A percentile compares a stretch with the other conserved stretches of the same genome.
Evolutionary conservation across 2,888 invertebrate species (phyloP).

Genomic region (Cephus nigrinus): DNA sequence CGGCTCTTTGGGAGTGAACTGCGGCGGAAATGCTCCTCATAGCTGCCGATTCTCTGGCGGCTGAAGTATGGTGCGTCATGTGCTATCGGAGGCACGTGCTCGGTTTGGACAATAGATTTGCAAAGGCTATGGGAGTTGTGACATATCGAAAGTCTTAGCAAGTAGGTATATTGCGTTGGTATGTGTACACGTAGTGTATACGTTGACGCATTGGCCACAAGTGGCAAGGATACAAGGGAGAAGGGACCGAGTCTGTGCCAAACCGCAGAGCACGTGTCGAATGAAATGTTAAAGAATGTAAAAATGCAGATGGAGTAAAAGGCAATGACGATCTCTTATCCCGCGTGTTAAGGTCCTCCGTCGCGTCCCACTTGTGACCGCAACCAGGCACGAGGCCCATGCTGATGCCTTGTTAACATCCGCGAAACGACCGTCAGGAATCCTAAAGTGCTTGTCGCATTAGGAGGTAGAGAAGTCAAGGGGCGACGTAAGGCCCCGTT

Average conservation of each 20-base stretch:
- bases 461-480: slow-evolving; percentile 29
- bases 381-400: slow-evolving; percentile 59
- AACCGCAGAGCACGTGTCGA: slow-evolving; percentile 36
- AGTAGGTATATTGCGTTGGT: background rate
- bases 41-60: slow-evolving; percentile 27
- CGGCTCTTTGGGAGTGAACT: slow-evolving; percentile 30
- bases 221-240: background rate
- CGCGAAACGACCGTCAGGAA: slow-evolving; percentile 59
- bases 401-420: slow-evolving; percentile 65
- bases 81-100: background rate
- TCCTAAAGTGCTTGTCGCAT: slow-evolving; percentile 63
- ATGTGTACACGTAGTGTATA: background rate
- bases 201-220: background rate
- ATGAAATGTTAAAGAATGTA: slow-evolving; percentile 13
- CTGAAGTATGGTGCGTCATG: slow-evolving; percentile 11
- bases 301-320: background rate
- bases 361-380: slow-evolving; percentile 34
- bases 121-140: background rate
- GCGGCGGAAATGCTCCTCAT: slow-evolving; percentile 53
- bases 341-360: slow-evolving; percentile 23
- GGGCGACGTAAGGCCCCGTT: background rate
- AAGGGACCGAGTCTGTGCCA: slow-evolving; percentile 8
- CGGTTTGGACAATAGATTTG: background rate
- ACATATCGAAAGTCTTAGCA: slow-evolving; percentile 3
- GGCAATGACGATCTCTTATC: slow-evolving; percentile 23